These are phyloP conservation scores for Acanthosepion pharaonis DNA, from an alignment of 2,888 invertebrate genomes.

Conservation along the genomic window DNA sequence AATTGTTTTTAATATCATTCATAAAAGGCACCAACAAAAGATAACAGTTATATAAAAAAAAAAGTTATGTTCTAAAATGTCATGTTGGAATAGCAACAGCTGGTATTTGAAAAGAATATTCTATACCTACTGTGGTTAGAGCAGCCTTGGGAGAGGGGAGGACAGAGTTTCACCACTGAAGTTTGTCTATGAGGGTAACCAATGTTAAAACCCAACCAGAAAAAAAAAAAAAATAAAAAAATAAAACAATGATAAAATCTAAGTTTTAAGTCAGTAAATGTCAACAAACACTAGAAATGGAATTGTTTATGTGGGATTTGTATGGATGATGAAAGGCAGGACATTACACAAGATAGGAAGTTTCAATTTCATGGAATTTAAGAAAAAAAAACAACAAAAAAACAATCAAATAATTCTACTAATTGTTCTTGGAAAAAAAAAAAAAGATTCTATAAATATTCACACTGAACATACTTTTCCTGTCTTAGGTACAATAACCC, in stretches of 20 bases:
- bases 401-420: no score
- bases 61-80: neutral
- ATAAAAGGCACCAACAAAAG: neutral
- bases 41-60: neutral
- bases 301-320: neutral
- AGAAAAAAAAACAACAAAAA: no score
- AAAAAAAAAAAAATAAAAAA: neutral
- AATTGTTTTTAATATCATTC: neutral
- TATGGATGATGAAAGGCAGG: neutral
- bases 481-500: no score
- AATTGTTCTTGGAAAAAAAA: no score
- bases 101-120: conserved; percentile 18
- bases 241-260: neutral
- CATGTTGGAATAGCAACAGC: neutral
- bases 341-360: neutral
- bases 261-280: neutral
- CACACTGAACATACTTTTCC: no score
- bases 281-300: neutral
- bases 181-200: neutral
- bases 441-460: no score
- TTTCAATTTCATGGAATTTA: no score
- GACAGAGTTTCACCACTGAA: neutral
- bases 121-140: neutral
- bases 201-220: neutral
- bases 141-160: neutral